Evolutionary conservation across 1,140 invertebrate species (phyloP).

Genomic region (Colletes latitarsis): DNA sequence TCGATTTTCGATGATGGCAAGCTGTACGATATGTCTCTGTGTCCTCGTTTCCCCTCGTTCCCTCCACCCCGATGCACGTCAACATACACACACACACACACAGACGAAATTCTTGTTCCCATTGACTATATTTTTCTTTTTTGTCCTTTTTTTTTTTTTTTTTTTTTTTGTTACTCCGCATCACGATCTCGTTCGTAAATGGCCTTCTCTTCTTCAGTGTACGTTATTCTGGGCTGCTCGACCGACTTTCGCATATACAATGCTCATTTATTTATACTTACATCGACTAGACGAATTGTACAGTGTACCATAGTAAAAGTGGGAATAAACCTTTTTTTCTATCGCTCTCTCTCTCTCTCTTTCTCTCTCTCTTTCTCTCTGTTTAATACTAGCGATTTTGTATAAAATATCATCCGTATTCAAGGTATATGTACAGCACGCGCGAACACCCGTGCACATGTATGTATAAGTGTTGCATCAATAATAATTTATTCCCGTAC

Average conservation of each 20-base stretch:
- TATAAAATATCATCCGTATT: slow-evolving; percentile 77
- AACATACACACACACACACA: not conserved
- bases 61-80: slow-evolving; percentile 4
- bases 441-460: slow-evolving; percentile 44
- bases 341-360: not conserved
- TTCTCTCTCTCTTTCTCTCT: not conserved
- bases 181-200: slow-evolving; percentile 12
- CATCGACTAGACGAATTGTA: slow-evolving; percentile 68
- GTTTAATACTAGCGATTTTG: slow-evolving; percentile 70
- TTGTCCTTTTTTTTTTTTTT: slow-evolving; percentile 13
- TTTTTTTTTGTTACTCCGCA: not conserved
- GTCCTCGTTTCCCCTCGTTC: slow-evolving; percentile 17
- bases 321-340: slow-evolving; percentile 35
- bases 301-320: slow-evolving; percentile 60
- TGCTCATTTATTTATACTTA: slow-evolving; percentile 58
- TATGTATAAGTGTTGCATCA: slow-evolving; percentile 56
- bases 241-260: slow-evolving; percentile 55
- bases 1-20: slow-evolving; percentile 50
- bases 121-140: slow-evolving; percentile 14
- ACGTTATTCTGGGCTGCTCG: slow-evolving; percentile 65
- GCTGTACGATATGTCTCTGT: slow-evolving; percentile 68
- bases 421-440: slow-evolving; percentile 61
- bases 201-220: slow-evolving; percentile 64
- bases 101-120: slow-evolving; percentile 37
- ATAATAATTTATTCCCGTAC: slow-evolving; percentile 33